Percentiles rank a stretch among this genome's conserved stretches.
Evolutionary conservation across 2,797 vertebrate species (phyloP).

Genomic region (Gymnoscopelus microlampas): DNA sequence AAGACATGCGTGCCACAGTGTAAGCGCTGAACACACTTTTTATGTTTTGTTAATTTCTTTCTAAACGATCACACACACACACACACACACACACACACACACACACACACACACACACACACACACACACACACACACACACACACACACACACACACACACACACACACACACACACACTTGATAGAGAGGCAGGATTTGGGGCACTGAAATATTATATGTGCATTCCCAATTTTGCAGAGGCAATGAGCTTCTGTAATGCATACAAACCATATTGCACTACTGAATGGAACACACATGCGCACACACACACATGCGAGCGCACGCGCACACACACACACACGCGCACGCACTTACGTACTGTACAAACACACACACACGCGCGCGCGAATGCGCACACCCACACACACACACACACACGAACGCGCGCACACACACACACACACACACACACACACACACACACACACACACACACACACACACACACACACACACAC

Average conservation of each 20-base stretch:
- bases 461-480: slow-evolving; percentile 19
- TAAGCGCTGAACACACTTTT: neutral
- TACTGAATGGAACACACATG: too few relatives aligned
- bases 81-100: slow-evolving; percentile 19
- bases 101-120: slow-evolving; percentile 13
- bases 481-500: slow-evolving; percentile 12
- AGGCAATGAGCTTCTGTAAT: too few relatives aligned
- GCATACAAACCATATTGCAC: too few relatives aligned
- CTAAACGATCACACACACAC: slow-evolving; percentile 15
- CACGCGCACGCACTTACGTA: too few relatives aligned
- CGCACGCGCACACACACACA: slow-evolving; percentile 10
- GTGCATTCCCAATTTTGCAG: too few relatives aligned
- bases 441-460: slow-evolving; percentile 12
- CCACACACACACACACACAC: slow-evolving; percentile 14
- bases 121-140: slow-evolving; percentile 10
- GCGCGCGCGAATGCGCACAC: slow-evolving; percentile 11
- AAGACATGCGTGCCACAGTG: neutral
- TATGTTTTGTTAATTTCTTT: neutral
- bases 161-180: slow-evolving; percentile 16
- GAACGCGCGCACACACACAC: slow-evolving; percentile 1
- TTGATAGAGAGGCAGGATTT: too few relatives aligned
- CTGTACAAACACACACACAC: neutral
- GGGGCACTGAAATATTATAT: too few relatives aligned
- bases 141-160: slow-evolving; percentile 15
- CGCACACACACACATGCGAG: slow-evolving; percentile 11